A percentile compares a stretch with the other conserved stretches of the same genome.
Conservation (phyloP, 2,113 vertebrate genomes). For the Cichladusa arquata region DNA sequence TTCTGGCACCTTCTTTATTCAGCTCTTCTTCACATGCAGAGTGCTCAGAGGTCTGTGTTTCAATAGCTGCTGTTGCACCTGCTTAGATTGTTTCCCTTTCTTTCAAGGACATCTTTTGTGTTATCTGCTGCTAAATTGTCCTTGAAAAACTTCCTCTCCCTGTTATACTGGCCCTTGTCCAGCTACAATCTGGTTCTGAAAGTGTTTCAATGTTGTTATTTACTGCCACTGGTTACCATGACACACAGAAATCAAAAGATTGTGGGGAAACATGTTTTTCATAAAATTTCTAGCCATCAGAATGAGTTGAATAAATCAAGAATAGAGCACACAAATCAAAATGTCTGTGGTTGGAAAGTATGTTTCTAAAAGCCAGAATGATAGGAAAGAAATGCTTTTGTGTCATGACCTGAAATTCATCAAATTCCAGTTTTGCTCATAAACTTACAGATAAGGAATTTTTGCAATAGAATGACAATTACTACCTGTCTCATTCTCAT, state of each 20-base stretch:
- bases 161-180: neutral
- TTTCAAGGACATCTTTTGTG: constrained; percentile 12
- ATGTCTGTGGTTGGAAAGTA: neutral
- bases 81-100: neutral
- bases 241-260: neutral
- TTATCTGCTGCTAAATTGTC: neutral
- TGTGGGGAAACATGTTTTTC: neutral
- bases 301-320: neutral
- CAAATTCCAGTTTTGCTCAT: neutral
- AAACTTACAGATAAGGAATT: neutral
- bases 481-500: neutral
- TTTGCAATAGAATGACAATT: neutral
- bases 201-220: neutral
- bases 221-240: neutral
- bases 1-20: neutral
- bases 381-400: neutral
- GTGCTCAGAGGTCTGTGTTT: neutral
- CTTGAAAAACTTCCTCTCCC: neutral
- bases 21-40: neutral
- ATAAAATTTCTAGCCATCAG: neutral
- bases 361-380: neutral
- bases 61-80: neutral
- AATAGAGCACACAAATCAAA: neutral
- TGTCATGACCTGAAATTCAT: neutral
- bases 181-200: neutral